Conservation (phyloP, 1,140 invertebrate species). For the Drosophila lini region DNA sequence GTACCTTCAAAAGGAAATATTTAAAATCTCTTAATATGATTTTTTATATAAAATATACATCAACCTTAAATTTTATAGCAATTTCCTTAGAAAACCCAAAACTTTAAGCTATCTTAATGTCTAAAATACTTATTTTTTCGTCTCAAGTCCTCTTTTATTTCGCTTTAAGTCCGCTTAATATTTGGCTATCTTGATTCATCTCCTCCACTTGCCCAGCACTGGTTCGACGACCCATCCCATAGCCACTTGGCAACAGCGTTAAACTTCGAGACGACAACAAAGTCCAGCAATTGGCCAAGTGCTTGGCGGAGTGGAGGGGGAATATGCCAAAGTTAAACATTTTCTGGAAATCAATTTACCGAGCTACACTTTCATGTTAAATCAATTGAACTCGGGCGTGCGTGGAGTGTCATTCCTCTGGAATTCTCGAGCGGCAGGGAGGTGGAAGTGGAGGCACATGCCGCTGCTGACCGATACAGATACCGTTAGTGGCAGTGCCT, state of each 20-base stretch:
- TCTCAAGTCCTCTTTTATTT: background rate
- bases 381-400: constrained; percentile 82
- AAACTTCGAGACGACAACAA: constrained; percentile 44
- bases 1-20: too few relatives aligned
- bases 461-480: constrained; percentile 25
- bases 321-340: constrained; percentile 58
- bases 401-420: constrained; percentile 67
- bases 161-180: background rate
- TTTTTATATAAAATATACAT: too few relatives aligned
- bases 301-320: constrained; percentile 11
- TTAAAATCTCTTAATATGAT: too few relatives aligned
- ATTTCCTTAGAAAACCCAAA: background rate
- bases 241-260: constrained; percentile 61
- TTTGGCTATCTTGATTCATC: constrained; percentile 23
- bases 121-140: background rate
- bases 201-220: constrained; percentile 9
- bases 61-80: too few relatives aligned
- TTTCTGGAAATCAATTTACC: constrained; percentile 78
- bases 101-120: constrained; percentile 6
- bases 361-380: constrained; percentile 81
- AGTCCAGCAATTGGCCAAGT: constrained; percentile 46
- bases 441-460: constrained; percentile 12
- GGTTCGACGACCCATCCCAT: constrained; percentile 6
- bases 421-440: constrained; percentile 16
- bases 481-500: constrained; percentile 60